Evolutionary conservation across 2,797 vertebrate species (phyloP).

Genomic region (Sebastiscus tertius): DNA sequence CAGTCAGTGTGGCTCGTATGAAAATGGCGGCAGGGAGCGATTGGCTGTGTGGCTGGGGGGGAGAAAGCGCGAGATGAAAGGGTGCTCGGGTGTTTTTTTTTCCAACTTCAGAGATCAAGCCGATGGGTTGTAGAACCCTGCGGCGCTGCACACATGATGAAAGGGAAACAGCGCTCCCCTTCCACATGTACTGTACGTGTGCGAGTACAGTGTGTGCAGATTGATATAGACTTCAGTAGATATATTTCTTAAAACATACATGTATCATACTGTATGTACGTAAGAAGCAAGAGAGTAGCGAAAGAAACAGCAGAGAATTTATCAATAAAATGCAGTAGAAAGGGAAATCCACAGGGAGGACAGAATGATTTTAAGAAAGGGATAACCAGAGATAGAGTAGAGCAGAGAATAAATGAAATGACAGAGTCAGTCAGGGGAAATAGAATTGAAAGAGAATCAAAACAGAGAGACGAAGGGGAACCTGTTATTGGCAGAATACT

Average conservation of each 20-base stretch:
- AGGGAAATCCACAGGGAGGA: conserved; percentile 26
- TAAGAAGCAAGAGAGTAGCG: not conserved
- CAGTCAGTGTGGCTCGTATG: conserved; percentile 44
- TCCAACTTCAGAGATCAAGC: conserved; percentile 77
- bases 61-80: conserved; percentile 65
- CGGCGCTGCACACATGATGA: conserved; percentile 73
- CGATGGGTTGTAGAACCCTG: conserved; percentile 74
- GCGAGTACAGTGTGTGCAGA: conserved; percentile 10
- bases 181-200: conserved; percentile 29
- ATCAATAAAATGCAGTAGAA: conserved; percentile 27
- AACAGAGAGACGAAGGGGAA: conserved; percentile 47
- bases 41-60: conserved; percentile 45
- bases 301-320: not conserved
- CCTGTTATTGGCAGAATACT: conserved; percentile 40
- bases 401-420: conserved; percentile 45
- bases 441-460: conserved; percentile 45
- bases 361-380: conserved; percentile 19
- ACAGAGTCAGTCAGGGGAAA: conserved; percentile 35
- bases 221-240: not conserved
- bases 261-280: not conserved
- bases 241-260: conserved; percentile 10
- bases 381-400: conserved; percentile 24
- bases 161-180: conserved; percentile 63
- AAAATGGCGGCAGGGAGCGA: conserved; percentile 56
- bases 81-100: conserved; percentile 55